Evolutionary conservation across 2,113 vertebrate species (phyloP).

Genomic region (Cyphomyrus discorhynchus): DNA sequence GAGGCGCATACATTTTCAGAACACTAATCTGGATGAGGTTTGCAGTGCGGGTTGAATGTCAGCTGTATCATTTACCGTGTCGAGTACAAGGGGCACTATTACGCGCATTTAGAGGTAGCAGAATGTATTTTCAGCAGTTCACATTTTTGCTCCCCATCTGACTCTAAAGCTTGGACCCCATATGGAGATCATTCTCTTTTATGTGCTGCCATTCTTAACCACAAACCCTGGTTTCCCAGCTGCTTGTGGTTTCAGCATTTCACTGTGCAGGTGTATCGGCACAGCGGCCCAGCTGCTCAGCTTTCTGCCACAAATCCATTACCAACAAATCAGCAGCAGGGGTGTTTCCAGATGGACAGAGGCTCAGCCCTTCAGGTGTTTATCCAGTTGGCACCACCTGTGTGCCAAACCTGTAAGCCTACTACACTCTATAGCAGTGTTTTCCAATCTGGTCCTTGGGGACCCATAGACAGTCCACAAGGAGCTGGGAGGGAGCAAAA

Average conservation of each 20-base stretch:
- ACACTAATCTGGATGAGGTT: too few relatives aligned
- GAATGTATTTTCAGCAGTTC: background rate
- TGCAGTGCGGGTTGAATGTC: background rate
- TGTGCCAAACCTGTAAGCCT: background rate
- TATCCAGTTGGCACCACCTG: background rate
- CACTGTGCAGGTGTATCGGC: slow-evolving; percentile 35
- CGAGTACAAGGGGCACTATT: background rate
- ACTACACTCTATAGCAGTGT: too few relatives aligned
- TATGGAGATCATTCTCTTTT: slow-evolving; percentile 12
- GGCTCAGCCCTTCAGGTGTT: background rate
- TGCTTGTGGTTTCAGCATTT: slow-evolving; percentile 26
- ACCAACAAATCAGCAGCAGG: background rate
- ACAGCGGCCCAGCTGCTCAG: slow-evolving; percentile 32
- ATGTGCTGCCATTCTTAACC: slow-evolving; percentile 7
- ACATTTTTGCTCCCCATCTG: background rate
- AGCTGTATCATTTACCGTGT: background rate
- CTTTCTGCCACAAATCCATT: background rate
- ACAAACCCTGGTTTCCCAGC: background rate
- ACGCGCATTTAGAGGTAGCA: background rate
- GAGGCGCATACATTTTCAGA: too few relatives aligned
- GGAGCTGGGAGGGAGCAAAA: too few relatives aligned
- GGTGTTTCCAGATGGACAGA: background rate
- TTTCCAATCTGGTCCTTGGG: too few relatives aligned
- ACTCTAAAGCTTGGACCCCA: background rate
- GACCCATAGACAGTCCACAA: too few relatives aligned